These are phyloP conservation scores for Cryptotermes secundus DNA, from an alignment of 1,140 invertebrate species.

Conservation along the genomic window DNA sequence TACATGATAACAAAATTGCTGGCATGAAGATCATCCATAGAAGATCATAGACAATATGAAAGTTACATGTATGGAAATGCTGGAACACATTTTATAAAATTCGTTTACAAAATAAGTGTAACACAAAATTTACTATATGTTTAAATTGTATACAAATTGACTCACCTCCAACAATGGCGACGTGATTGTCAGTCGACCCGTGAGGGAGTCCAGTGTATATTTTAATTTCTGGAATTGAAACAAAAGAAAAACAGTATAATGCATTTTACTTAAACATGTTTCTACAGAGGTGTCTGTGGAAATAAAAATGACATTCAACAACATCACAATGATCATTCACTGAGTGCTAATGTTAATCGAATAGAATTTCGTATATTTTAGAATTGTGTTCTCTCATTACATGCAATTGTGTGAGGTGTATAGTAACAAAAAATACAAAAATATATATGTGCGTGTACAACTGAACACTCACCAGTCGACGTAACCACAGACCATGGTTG, in stretches of 20 bases:
- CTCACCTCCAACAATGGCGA: constrained; percentile 44
- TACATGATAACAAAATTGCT: no score
- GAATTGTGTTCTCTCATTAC: background rate
- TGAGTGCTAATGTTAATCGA: background rate
- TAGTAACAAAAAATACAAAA: background rate
- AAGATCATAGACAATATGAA: no score
- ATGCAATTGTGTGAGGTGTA: background rate
- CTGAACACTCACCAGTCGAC: background rate
- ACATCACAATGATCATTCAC: background rate
- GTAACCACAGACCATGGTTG: background rate
- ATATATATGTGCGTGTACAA: background rate
- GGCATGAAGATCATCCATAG: no score
- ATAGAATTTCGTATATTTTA: background rate
- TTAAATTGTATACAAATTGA: background rate
- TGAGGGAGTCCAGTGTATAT: constrained; percentile 40
- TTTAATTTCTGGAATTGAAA: constrained; percentile 43
- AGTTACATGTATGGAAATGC: no score
- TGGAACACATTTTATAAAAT: background rate
- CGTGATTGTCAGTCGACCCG: constrained; percentile 44
- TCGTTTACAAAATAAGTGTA: background rate
- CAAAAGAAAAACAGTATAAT: constrained; percentile 22
- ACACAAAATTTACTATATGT: background rate
- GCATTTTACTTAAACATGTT: background rate
- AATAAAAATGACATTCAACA: background rate
- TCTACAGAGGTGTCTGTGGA: background rate